These are phyloP conservation scores for Mythimna lalbum DNA, from an alignment of 2,888 invertebrate species.

Conservation along the genomic window DNA sequence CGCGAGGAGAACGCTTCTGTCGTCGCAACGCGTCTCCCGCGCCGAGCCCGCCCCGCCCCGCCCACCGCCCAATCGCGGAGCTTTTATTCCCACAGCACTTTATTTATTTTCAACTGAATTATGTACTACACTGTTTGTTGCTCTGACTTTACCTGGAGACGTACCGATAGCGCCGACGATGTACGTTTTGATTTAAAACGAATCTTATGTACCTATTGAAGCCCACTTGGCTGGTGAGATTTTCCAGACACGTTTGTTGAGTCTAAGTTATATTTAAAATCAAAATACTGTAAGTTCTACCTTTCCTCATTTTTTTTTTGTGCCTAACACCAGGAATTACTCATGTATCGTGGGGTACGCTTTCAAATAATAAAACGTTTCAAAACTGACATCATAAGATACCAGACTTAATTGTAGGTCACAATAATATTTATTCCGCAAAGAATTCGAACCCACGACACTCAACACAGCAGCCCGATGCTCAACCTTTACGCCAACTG, in stretches of 20 bases:
- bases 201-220: constrained; percentile 59
- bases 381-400: too few species aligned
- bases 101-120: constrained; percentile 81
- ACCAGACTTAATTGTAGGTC: too few species aligned
- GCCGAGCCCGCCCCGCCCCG: constrained; percentile 72
- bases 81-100: constrained; percentile 65
- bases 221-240: constrained; percentile 55
- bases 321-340: too few species aligned
- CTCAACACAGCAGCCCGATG: too few species aligned
- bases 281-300: constrained; percentile 15
- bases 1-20: constrained; percentile 93
- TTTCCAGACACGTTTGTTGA: constrained; percentile 64
- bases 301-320: too few species aligned
- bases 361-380: too few species aligned
- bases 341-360: too few species aligned
- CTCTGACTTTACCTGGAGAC: constrained; percentile 68
- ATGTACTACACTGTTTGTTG: constrained; percentile 77
- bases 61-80: constrained; percentile 81
- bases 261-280: constrained; percentile 63
- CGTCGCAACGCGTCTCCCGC: constrained; percentile 93
- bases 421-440: too few species aligned
- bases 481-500: too few species aligned
- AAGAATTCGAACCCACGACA: too few species aligned
- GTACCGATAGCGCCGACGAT: constrained; percentile 69
- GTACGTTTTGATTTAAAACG: constrained; percentile 71